A percentile compares a stretch with the other conserved stretches of the same genome.
Evolutionary conservation across 2,113 vertebrate species (phyloP).

Genomic region (Macquaria australasica): DNA sequence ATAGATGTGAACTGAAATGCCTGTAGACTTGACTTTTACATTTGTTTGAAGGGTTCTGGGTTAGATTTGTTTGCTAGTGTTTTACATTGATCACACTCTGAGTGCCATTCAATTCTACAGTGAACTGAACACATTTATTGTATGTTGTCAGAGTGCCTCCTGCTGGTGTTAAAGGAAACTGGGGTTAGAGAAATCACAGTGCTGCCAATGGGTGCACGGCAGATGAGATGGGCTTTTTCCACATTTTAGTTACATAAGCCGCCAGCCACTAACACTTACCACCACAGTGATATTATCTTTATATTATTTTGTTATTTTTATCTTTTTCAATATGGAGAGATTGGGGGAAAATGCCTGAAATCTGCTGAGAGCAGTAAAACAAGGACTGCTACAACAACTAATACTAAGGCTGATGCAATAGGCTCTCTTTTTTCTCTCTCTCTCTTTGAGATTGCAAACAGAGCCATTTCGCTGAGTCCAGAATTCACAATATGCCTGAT

Average conservation of each 20-base stretch:
- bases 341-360: neutral
- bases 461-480: neutral
- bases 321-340: neutral
- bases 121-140: neutral
- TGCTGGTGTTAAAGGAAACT: slow-evolving; percentile 62
- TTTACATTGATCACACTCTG: slow-evolving; percentile 18
- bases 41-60: slow-evolving; percentile 1
- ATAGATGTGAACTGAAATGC: slow-evolving; percentile 11
- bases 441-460: neutral
- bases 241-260: neutral
- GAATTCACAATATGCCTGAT: neutral
- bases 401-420: neutral
- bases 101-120: neutral
- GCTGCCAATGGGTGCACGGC: neutral
- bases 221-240: neutral
- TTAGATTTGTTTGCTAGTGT: slow-evolving; percentile 4
- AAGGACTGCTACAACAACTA: neutral
- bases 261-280: neutral
- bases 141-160: slow-evolving; percentile 67
- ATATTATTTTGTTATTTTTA: neutral
- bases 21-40: slow-evolving; percentile 9
- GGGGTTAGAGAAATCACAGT: neutral
- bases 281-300: neutral
- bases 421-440: neutral
- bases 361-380: neutral